Evolutionary conservation across 2,113 vertebrate genomes (phyloP).

Genomic region (Cololabis saira): DNA sequence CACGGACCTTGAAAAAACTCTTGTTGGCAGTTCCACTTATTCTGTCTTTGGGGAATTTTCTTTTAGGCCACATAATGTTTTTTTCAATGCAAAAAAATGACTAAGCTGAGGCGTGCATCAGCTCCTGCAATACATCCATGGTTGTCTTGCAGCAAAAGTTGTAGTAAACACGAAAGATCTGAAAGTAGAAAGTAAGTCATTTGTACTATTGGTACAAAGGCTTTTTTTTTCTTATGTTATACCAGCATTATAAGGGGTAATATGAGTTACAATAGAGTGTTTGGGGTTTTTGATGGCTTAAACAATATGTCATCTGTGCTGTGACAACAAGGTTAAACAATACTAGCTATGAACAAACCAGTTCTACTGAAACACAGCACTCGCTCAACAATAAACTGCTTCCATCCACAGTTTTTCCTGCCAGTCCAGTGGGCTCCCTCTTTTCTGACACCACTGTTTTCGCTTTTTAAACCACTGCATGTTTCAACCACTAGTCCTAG

Average conservation of each 20-base stretch:
- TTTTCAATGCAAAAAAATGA: no score
- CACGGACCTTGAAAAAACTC: no score
- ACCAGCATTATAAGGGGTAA: no score
- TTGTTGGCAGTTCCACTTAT: no score
- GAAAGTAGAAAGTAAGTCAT: neutral
- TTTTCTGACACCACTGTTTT: no score
- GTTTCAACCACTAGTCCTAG: neutral
- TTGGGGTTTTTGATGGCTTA: neutral
- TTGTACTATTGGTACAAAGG: conserved; percentile 13
- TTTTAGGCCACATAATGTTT: neutral
- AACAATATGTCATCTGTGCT: neutral
- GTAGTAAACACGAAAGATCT: conserved; percentile 4
- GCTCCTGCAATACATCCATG: conserved; percentile 23
- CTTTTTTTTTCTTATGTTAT: neutral
- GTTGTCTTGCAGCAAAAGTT: conserved; percentile 8
- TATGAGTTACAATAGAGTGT: neutral
- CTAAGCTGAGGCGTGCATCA: neutral
- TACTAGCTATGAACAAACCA: no score
- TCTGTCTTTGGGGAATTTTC: no score
- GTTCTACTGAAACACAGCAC: no score
- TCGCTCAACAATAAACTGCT: neutral
- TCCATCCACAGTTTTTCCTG: neutral
- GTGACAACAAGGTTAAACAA: no score
- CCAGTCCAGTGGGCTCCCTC: neutral
- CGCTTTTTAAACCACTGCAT: no score